Percentiles rank a stretch among this genome's conserved stretches.
Evolutionary conservation across 2,113 vertebrate species (phyloP).

Genomic region (Neofelis nebulosa): DNA sequence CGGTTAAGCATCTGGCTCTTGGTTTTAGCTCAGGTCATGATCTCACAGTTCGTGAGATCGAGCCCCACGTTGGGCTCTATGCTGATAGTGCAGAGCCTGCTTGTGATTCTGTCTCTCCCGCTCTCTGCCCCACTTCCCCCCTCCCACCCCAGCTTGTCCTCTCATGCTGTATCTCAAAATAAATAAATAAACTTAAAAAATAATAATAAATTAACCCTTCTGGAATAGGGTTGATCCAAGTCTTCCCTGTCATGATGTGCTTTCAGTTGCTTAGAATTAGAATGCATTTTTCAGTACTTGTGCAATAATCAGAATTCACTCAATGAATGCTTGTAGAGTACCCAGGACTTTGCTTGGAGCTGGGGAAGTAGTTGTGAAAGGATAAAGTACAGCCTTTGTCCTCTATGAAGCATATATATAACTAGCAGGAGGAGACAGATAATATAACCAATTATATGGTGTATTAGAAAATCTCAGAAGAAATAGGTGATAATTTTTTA

Average conservation of each 20-base stretch:
- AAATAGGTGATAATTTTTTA: too few species aligned
- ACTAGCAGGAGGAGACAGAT: background rate
- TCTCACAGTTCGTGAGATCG: too few species aligned
- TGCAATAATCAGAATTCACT: background rate
- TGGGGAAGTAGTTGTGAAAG: background rate
- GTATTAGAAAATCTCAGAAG: too few species aligned
- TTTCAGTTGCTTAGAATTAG: background rate
- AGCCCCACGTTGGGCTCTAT: too few species aligned
- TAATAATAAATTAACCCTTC: background rate
- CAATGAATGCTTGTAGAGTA: background rate
- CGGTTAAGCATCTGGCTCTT: too few species aligned
- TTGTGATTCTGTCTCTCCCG: too few species aligned
- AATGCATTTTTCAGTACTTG: background rate
- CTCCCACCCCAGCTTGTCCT: too few species aligned
- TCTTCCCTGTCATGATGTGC: background rate
- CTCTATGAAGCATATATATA: background rate
- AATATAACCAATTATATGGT: background rate
- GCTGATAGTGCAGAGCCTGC: too few species aligned
- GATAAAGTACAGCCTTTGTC: background rate
- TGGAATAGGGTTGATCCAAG: background rate
- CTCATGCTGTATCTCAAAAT: too few species aligned
- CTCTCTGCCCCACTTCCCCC: too few species aligned
- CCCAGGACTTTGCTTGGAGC: background rate
- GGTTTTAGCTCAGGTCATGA: too few species aligned
- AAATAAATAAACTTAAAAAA: background rate